These are phyloP conservation scores for Aradus depressus DNA, from an alignment of 2,888 invertebrate genomes.

Conservation along the genomic window DNA sequence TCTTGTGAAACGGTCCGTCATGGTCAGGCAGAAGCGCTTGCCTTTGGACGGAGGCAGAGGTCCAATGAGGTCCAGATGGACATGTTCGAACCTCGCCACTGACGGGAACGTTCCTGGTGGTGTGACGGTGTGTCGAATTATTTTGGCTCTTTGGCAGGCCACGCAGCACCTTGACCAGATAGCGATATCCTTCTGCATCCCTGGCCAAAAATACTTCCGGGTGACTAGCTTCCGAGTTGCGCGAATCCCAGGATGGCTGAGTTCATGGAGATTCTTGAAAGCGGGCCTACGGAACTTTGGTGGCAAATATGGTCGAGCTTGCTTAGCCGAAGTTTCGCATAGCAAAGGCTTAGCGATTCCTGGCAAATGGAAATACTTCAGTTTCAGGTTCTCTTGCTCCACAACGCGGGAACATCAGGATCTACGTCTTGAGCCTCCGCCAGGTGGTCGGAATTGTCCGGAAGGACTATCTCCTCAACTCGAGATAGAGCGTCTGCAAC, in stretches of 20 bases:
- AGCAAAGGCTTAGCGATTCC: background rate
- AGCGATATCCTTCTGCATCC: constrained; percentile 23
- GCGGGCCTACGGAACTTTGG: background rate
- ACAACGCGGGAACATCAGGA: background rate
- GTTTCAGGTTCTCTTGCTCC: background rate
- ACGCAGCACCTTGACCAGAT: background rate
- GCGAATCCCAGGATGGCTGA: background rate
- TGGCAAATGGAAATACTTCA: background rate
- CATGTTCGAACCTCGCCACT: background rate
- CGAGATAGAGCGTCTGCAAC: background rate
- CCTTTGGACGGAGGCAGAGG: constrained; percentile 35
- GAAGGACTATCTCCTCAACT: background rate
- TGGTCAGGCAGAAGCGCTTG: constrained; percentile 33
- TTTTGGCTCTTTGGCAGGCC: background rate
- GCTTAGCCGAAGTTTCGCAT: background rate
- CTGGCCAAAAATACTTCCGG: background rate
- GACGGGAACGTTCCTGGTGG: constrained; percentile 25
- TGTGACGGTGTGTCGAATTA: background rate
- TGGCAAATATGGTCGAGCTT: background rate
- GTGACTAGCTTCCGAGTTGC: background rate
- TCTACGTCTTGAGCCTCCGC: background rate
- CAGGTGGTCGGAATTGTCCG: background rate
- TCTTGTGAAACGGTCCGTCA: constrained; percentile 33
- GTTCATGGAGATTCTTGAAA: background rate
- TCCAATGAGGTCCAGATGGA: constrained; percentile 36